Evolutionary conservation across 2,888 invertebrate genomes (phyloP), one percentile per base, ranked within the genome.

Genomic region (Oxystoma pomonae): DNA sequence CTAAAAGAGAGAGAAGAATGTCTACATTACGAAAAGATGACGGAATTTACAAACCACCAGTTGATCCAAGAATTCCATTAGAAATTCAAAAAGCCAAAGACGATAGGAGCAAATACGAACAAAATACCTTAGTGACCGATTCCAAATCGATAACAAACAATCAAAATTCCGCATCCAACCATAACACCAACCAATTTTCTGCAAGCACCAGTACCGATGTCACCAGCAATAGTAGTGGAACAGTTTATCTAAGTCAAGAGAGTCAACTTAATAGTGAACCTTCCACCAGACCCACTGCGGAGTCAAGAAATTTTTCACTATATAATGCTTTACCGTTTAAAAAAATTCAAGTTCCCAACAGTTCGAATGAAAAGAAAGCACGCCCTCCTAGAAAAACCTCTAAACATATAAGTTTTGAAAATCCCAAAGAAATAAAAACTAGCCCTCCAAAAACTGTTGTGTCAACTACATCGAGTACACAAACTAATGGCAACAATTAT

Each of bases 21-120:
- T 62, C 69, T 1, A 69, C 61, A 35, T 55, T 68, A 51, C 69
- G 68, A 57, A 72, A 70, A 64, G 61, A 65, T 12, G 68, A 73
- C 9, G 70, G 70, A 22, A 67, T 72, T 21, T 80, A 80, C 63
- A 76, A 74, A 56, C 79, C 80, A 1, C 81, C 80, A 1, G 75
- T 81, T 20, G 81, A 81, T 73, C 81, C 81, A 12, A 69, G 80
- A 62, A 78, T 80, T 63, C 80, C 81, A 1, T 66, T 81, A 18
- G 76, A 78, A 64, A 68, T 73, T 61, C 80, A 81, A 68, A 74
- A 74, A 60, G 68, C 69, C 3, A 70, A 69, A 57, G 52, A 35
- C 12, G n/a, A n/a, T n/a, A n/a, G n/a, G n/a, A n/a, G n/a, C n/a
- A n/a, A n/a, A n/a, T n/a, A n/a, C n/a, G n/a, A n/a, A n/a, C n/a